Percentiles rank a stretch among this genome's conserved stretches.
Conservation (phyloP, 2,888 invertebrate species). For the Phlogophora meticulosa region DNA sequence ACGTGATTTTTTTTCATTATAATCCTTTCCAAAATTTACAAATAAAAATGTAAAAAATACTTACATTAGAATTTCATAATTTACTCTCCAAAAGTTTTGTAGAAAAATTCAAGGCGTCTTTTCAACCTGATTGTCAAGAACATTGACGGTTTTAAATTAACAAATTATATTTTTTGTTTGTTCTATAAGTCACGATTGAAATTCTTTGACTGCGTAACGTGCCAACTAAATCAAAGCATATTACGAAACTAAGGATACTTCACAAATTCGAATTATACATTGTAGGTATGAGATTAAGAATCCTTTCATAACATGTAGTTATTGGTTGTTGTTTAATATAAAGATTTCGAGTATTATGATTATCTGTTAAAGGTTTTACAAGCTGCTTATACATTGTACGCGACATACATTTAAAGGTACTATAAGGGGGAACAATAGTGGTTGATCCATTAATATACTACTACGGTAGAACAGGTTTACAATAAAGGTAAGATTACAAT, state of each 20-base stretch:
- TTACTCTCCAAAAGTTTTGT: background rate
- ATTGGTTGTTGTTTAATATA: background rate
- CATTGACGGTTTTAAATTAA: background rate
- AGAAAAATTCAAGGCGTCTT: conserved; percentile 1
- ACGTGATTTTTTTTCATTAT: background rate
- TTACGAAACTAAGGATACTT: conserved; percentile 2
- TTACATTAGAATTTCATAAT: background rate
- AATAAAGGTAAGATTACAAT: background rate
- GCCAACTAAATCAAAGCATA: conserved; percentile 46
- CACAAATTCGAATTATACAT: conserved; percentile 14
- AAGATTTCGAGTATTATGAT: background rate
- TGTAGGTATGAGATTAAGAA: background rate
- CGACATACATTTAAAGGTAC: background rate
- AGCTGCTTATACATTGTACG: too few species aligned
- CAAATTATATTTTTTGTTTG: conserved; percentile 38
- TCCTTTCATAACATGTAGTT: background rate
- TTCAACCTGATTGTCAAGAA: background rate
- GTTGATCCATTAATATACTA: background rate
- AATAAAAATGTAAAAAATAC: background rate
- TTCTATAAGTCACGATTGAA: conserved; percentile 55
- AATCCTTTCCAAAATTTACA: background rate
- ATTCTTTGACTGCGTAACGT: conserved; percentile 33
- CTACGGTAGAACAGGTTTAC: background rate
- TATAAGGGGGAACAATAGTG: background rate
- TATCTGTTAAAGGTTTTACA: conserved; percentile 2